Evolutionary conservation across 2,113 vertebrate genomes (phyloP), one percentile per base, ranked within the genome.

Genomic region (Rhabdomys dilectus): DNA sequence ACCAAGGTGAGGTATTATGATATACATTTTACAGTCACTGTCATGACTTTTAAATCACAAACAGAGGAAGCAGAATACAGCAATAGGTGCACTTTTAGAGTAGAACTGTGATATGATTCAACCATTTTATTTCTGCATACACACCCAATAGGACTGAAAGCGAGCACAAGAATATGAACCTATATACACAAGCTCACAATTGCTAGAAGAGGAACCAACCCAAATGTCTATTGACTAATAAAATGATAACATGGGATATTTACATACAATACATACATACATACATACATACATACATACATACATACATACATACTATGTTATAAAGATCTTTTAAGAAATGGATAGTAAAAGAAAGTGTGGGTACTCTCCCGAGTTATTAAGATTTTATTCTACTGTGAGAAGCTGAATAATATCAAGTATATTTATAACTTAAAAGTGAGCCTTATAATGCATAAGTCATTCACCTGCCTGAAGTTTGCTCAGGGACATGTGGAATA

Each of bases 331-430:
- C 58, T 26, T 93, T 64, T 39, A 76, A 97, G 60, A 78, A 88
- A 94, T 89, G 66, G 48, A 94, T 95, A 94, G 87, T 72, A 91
- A 97, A 97, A 89, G 95, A 97, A 97, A 89, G 95, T 93, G 42
- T 45, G 86, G 7, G 34, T 12, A 92, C 34, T 93, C 68, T 53
- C 72, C 36, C 60, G 93, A 93, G 81, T 85, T 97, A 96, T 97
- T 95, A 98, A 91, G 53, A 96, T 95, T 97, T 95, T 95, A 96
- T 97, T 97, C 92, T 96, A 84, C 92, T 94, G 16, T 89, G 86
- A 92, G 58, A 73, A 89, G 93, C 66, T 84, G 96, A 96, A 96
- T 87, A 95, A 92, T 36, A 93, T 96, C 81, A 94, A 72, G n/a
- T 96, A 85, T 95, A 93, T 94, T 97, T 96, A 96, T 93, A 60